Conservation (phyloP, 2,113 vertebrate species). For the Fregata magnificens region DNA sequence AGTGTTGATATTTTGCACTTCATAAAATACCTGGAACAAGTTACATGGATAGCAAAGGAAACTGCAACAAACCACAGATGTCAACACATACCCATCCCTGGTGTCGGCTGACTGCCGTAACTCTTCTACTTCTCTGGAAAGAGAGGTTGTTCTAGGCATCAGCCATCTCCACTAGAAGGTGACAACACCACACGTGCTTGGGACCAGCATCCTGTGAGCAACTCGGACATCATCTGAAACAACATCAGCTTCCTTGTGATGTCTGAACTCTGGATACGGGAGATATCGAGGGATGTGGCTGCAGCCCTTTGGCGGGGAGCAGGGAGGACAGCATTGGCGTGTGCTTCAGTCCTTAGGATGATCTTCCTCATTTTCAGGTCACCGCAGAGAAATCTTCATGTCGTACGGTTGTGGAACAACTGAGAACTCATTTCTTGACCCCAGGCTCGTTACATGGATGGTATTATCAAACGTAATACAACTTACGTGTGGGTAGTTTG, state of each 20-base stretch:
- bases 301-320: neutral
- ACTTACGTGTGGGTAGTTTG: neutral
- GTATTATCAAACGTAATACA: neutral
- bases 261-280: neutral
- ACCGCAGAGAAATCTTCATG: neutral
- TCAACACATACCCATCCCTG: neutral
- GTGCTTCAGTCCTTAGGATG: neutral
- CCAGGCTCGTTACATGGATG: neutral
- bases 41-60: neutral
- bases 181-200: neutral
- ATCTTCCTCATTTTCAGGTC: neutral
- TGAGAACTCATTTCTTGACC: neutral
- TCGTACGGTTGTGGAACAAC: neutral
- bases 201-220: neutral
- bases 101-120: neutral
- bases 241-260: neutral
- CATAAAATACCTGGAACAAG: neutral
- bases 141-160: neutral
- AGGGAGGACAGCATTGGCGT: neutral
- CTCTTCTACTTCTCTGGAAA: neutral
- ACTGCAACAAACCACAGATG: neutral
- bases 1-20: neutral
- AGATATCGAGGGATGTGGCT: rapidly evolving
- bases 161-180: neutral
- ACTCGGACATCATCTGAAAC: rapidly evolving